These are phyloP conservation scores for Plutella xylostella DNA, from an alignment of 2,888 invertebrate genomes.

Conservation along the genomic window DNA sequence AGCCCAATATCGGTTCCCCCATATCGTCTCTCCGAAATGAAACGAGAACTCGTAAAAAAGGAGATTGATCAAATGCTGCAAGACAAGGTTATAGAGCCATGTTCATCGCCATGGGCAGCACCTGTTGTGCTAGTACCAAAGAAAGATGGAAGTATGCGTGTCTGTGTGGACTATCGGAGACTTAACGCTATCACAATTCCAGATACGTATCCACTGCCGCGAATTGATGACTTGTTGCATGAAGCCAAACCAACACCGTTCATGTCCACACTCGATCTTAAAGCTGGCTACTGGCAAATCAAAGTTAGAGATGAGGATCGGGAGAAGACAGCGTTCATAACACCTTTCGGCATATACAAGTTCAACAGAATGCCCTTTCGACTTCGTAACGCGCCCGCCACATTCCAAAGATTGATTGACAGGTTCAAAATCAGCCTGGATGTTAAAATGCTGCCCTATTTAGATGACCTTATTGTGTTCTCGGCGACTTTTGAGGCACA, in stretches of 20 bases:
- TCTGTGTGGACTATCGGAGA: constrained; percentile 31
- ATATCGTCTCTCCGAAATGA: constrained; percentile 24
- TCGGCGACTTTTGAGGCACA: constrained; percentile 21
- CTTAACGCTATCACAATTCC: constrained; percentile 20
- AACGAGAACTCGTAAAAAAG: constrained; percentile 15
- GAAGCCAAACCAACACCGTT: constrained; percentile 22
- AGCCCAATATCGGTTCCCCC: constrained; percentile 27
- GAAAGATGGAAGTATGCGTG: constrained; percentile 22
- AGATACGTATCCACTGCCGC: constrained; percentile 32
- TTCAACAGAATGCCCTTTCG: constrained; percentile 33
- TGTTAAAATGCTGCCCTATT: constrained; percentile 21
- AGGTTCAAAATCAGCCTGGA: constrained; percentile 18
- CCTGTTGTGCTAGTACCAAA: constrained; percentile 35
- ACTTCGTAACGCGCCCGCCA: constrained; percentile 27
- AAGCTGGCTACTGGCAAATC: constrained; percentile 24
- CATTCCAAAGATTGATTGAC: constrained; percentile 28
- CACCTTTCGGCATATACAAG: constrained; percentile 26
- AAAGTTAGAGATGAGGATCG: constrained; percentile 23
- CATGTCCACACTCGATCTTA: constrained; percentile 24
- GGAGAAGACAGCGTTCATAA: constrained; percentile 28
- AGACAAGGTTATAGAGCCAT: constrained; percentile 28
- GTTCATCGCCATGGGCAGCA: constrained; percentile 30
- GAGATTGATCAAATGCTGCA: constrained; percentile 24
- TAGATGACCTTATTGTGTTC: constrained; percentile 27
- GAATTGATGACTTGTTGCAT: constrained; percentile 32